A percentile compares a stretch with the other conserved stretches of the same genome.
Evolutionary conservation across 2,113 vertebrate species (phyloP).

Genomic region (Taxidea taxus): DNA sequence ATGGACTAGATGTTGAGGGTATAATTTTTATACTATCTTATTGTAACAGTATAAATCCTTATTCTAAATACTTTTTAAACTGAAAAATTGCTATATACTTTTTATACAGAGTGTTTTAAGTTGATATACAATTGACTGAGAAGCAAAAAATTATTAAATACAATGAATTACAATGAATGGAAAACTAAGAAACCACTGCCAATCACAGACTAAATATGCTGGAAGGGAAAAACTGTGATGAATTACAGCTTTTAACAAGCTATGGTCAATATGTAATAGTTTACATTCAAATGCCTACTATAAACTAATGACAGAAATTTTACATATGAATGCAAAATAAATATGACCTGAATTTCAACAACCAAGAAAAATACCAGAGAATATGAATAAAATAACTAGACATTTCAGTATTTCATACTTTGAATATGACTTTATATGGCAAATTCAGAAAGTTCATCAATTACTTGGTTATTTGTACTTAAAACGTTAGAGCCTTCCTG

Average conservation of each 20-base stretch:
- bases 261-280: neutral
- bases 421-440: neutral
- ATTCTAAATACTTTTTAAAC: neutral
- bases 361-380: neutral
- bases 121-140: neutral
- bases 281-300: neutral
- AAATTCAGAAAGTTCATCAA: conserved; percentile 1
- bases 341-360: neutral
- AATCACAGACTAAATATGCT: neutral
- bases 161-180: neutral
- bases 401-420: neutral
- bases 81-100: neutral
- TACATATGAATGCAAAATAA: neutral
- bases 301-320: neutral
- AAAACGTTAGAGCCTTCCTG: neutral
- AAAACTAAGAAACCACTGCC: neutral
- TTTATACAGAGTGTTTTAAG: neutral
- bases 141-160: neutral
- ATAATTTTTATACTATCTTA: neutral
- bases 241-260: neutral
- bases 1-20: neutral
- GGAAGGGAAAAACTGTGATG: neutral
- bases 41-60: neutral
- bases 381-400: neutral
- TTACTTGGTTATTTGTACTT: neutral